Evolutionary conservation across 2,797 vertebrate species (phyloP).

Genomic region (Cygnus olor): DNA sequence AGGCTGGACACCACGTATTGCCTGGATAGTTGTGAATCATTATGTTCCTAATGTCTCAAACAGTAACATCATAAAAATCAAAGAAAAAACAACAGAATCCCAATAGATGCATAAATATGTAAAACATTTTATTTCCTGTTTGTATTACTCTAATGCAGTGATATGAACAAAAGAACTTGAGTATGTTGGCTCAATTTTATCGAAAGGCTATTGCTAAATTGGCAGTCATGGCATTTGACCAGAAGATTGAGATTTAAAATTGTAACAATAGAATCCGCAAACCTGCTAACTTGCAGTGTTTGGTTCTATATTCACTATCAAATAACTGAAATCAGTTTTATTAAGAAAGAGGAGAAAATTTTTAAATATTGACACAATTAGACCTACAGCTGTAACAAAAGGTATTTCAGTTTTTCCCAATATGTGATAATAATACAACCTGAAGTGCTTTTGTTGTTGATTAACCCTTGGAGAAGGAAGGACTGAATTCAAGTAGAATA

Average conservation of each 20-base stretch:
- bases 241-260: neutral
- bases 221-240: neutral
- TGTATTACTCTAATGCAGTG: neutral
- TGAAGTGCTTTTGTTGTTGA: neutral
- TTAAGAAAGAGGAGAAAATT: neutral
- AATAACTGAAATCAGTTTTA: neutral
- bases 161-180: neutral
- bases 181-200: neutral
- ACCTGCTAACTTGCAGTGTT: neutral
- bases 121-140: slow-evolving; percentile 44
- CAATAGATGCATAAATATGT: slow-evolving; percentile 26
- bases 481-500: neutral
- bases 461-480: neutral
- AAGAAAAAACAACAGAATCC: neutral
- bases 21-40: slow-evolving; percentile 39
- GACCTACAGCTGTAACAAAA: neutral
- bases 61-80: slow-evolving; percentile 38
- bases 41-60: slow-evolving; percentile 58
- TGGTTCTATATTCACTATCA: neutral
- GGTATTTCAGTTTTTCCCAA: neutral
- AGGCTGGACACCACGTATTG: slow-evolving; percentile 1
- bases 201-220: neutral
- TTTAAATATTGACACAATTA: neutral
- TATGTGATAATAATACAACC: neutral
- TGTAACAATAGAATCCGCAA: neutral